Conservation (phyloP, 2,888 invertebrate genomes). For the Proisotoma minuta region DNA sequence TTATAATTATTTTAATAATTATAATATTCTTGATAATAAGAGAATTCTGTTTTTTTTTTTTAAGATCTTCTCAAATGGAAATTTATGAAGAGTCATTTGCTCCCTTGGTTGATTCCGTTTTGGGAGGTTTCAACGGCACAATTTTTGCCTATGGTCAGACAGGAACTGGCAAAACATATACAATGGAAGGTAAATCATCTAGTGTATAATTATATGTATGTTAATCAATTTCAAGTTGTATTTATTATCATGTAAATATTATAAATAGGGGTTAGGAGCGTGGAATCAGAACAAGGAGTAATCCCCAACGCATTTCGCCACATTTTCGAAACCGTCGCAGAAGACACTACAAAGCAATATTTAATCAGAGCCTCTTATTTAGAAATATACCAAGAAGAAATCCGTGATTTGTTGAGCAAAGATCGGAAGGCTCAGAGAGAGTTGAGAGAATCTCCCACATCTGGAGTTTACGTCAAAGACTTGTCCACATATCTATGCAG, state of each 20-base stretch:
- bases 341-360: conserved; percentile 65
- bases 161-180: conserved; percentile 80
- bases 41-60: conserved; percentile 41
- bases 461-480: conserved; percentile 92
- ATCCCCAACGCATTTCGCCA: conserved; percentile 96
- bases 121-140: conserved; percentile 97
- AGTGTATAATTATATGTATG: background rate
- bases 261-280: conserved; percentile 58
- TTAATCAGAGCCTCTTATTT: conserved; percentile 93
- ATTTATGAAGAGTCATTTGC: conserved; percentile 95
- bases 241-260: background rate
- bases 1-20: background rate
- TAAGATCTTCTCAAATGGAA: conserved; percentile 77
- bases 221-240: background rate
- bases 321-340: conserved; percentile 84
- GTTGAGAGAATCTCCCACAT: conserved; percentile 69
- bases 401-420: conserved; percentile 66
- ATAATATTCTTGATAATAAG: background rate
- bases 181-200: conserved; percentile 60
- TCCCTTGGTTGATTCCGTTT: conserved; percentile 81
- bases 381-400: conserved; percentile 93
- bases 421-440: conserved; percentile 69
- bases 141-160: conserved; percentile 99
- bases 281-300: conserved; percentile 72
- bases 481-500: conserved; percentile 91